Percentiles rank a stretch among this genome's conserved stretches.
phyloP scores from a whole-genome alignment of 2,888 invertebrate species.

The Agrotis clavis region DNA sequence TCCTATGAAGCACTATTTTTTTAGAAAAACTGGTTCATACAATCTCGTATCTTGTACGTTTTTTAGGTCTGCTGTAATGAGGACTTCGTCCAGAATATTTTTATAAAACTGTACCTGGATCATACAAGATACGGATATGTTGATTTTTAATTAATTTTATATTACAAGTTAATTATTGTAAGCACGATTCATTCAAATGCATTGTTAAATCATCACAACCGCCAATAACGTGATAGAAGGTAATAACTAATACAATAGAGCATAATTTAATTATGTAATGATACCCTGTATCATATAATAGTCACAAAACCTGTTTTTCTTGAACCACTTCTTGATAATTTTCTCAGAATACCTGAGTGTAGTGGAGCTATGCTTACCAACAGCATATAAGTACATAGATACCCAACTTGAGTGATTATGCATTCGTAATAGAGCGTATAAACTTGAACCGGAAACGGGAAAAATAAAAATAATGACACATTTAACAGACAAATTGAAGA shows the following conservation, averaged over 20 bases:
- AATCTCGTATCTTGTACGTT: no score
- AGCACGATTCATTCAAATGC: conserved; percentile 1
- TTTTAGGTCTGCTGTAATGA: not conserved
- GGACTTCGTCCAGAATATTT: not conserved
- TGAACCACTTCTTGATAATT: not conserved
- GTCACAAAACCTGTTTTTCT: conserved; percentile 19
- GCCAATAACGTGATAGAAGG: conserved; percentile 8
- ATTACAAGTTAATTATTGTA: not conserved
- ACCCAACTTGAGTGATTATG: no score
- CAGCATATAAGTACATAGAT: not conserved
- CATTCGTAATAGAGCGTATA: no score
- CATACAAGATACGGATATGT: not conserved
- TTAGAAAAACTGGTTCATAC: no score
- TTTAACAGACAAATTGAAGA: not conserved
- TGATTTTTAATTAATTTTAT: not conserved
- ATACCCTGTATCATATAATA: conserved; percentile 4
- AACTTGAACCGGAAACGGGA: not conserved
- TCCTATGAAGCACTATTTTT: not conserved
- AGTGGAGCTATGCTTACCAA: no score
- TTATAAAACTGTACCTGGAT: not conserved
- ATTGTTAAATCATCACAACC: conserved; percentile 13
- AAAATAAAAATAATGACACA: not conserved
- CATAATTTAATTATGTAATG: conserved; percentile 42
- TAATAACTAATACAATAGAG: conserved; percentile 29
- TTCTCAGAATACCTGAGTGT: not conserved